Conservation (phyloP, 1,140 invertebrate species). For the Temnothorax longispinosus region DNA sequence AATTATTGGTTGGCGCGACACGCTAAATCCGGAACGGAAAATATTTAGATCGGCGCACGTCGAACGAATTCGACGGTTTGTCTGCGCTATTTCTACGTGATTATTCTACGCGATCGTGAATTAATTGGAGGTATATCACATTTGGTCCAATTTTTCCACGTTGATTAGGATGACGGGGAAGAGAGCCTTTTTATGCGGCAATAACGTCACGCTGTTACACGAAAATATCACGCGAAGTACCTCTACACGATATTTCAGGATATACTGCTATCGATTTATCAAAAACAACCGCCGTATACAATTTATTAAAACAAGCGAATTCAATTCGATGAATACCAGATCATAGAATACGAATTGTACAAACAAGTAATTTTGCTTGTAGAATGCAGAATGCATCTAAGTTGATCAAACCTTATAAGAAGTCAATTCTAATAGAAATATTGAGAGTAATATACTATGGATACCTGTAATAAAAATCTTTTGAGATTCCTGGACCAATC, state of each 20-base stretch:
- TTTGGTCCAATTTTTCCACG: constrained; percentile 77
- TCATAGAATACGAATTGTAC: not conserved
- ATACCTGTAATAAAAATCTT: not conserved
- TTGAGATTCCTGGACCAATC: not conserved
- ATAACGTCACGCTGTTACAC: not conserved
- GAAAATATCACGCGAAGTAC: not conserved
- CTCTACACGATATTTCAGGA: constrained; percentile 15
- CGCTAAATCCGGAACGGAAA: constrained; percentile 27
- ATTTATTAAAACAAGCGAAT: not conserved
- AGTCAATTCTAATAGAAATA: not conserved
- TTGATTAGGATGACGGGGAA: constrained; percentile 23
- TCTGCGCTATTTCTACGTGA: constrained; percentile 11
- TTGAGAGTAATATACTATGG: not conserved
- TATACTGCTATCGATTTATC: constrained; percentile 3
- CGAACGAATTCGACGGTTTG: not conserved
- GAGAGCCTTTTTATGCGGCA: not conserved
- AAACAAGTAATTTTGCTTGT: constrained; percentile 10
- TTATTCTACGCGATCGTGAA: constrained; percentile 63
- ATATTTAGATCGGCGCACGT: constrained; percentile 21
- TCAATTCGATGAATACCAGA: not conserved
- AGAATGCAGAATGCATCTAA: not conserved
- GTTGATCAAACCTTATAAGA: not conserved
- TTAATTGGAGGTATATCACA: constrained; percentile 76
- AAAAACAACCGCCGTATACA: constrained; percentile 22
- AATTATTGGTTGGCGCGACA: constrained; percentile 42